These are phyloP conservation scores for Chloroceryle aenea DNA, from an alignment of 2,113 vertebrate species.

Conservation along the genomic window DNA sequence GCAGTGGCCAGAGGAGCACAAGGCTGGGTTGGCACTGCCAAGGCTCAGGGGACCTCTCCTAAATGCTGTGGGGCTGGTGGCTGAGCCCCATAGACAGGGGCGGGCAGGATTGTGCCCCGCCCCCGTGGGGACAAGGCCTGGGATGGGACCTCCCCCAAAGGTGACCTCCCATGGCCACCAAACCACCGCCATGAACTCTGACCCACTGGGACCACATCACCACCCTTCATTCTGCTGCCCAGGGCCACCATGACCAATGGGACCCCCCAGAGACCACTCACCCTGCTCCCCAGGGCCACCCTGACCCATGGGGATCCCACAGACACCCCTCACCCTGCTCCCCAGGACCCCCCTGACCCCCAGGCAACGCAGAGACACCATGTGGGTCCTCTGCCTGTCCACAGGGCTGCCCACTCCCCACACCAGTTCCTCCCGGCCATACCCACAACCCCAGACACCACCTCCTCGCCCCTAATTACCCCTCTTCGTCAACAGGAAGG, in stretches of 20 bases:
- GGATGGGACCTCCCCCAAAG: neutral
- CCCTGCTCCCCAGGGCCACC: too few relatives aligned
- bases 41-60: neutral
- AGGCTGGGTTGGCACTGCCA: neutral
- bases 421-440: neutral
- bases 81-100: neutral
- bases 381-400: too few relatives aligned
- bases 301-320: too few relatives aligned
- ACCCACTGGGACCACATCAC: neutral
- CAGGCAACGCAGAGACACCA: fast-evolving
- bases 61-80: conserved; percentile 29
- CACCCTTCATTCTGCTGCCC: too few relatives aligned
- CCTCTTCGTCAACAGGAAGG: neutral
- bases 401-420: neutral
- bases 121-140: neutral
- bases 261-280: neutral
- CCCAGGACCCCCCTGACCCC: neutral
- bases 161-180: neutral
- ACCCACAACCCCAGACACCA: neutral
- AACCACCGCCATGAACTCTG: neutral
- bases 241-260: too few relatives aligned
- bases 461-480: neutral
- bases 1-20: fast-evolving
- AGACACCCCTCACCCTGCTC: neutral
- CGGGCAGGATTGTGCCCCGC: neutral